Conservation (phyloP, 2,888 invertebrate species). For the Pemphredon lugubris region DNA sequence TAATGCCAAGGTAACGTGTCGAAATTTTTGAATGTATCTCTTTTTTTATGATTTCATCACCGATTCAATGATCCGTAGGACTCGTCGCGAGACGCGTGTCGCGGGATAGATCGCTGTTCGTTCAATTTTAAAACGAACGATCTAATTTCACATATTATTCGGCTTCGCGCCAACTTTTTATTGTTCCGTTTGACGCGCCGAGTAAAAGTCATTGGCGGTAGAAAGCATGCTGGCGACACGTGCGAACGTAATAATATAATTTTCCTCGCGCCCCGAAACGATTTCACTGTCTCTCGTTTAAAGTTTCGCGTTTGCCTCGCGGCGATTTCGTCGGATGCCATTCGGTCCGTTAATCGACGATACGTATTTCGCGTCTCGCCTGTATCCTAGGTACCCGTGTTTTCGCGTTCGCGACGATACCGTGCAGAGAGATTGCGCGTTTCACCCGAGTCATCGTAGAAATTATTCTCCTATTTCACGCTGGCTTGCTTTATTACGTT, state of each 20-base stretch:
- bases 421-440: too few species aligned
- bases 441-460: not conserved
- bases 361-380: not conserved
- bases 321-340: not conserved
- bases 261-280: conserved; percentile 9
- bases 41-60: too few species aligned
- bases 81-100: too few species aligned
- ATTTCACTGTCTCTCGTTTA: conserved; percentile 19
- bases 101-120: too few species aligned
- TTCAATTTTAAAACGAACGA: too few species aligned
- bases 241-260: conserved; percentile 20
- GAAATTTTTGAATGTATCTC: too few species aligned
- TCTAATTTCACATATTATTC: not conserved
- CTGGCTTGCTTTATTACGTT: not conserved
- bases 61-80: too few species aligned
- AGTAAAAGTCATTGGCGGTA: conserved; percentile 3
- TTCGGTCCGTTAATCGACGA: not conserved
- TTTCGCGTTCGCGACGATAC: too few species aligned
- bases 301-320: too few species aligned
- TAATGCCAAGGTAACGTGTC: too few species aligned
- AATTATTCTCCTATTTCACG: not conserved
- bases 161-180: not conserved
- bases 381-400: too few species aligned
- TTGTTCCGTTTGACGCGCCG: not conserved
- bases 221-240: conserved; percentile 15